phyloP scores from a whole-genome alignment of 2,797 vertebrate genomes.

The Rhinatrema bivittatum region DNA sequence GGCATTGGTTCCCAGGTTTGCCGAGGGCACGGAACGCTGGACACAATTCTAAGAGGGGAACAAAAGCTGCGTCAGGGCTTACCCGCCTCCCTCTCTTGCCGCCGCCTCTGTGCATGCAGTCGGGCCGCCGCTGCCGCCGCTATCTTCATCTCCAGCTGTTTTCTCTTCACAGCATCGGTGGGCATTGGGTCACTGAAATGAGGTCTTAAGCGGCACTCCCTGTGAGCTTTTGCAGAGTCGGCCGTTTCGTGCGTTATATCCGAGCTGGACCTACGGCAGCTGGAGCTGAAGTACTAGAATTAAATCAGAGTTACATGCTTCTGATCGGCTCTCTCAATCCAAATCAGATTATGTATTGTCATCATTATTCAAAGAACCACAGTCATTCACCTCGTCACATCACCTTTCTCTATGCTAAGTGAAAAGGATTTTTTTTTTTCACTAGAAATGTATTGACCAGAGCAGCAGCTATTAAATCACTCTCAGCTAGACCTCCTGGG shows the following conservation, averaged over 20 bases:
- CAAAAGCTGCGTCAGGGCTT: no score
- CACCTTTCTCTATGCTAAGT: background rate
- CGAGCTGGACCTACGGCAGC: constrained; percentile 79
- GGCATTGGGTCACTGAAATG: constrained; percentile 87
- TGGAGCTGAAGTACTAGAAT: constrained; percentile 50
- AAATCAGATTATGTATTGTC: background rate
- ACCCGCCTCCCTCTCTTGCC: constrained; percentile 49
- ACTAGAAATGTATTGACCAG: background rate
- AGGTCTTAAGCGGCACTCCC: constrained; percentile 76
- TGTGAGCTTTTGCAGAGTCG: constrained; percentile 71
- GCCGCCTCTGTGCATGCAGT: constrained; percentile 69
- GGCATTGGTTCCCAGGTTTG: no score
- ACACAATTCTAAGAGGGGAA: no score
- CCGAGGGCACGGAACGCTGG: no score
- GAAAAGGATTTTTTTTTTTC: background rate
- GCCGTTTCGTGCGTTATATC: constrained; percentile 70
- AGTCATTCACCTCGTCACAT: accelerated
- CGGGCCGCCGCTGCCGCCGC: constrained; percentile 70
- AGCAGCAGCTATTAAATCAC: no score
- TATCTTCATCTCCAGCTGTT: constrained; percentile 87
- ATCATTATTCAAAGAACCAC: background rate
- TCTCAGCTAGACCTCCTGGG: no score
- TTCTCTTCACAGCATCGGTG: constrained; percentile 75
- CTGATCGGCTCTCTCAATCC: no score
- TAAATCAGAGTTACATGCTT: no score